Evolutionary conservation across 2,888 invertebrate species (phyloP), one percentile per base, ranked within the genome.

Genomic region (Portevinia maculata): DNA sequence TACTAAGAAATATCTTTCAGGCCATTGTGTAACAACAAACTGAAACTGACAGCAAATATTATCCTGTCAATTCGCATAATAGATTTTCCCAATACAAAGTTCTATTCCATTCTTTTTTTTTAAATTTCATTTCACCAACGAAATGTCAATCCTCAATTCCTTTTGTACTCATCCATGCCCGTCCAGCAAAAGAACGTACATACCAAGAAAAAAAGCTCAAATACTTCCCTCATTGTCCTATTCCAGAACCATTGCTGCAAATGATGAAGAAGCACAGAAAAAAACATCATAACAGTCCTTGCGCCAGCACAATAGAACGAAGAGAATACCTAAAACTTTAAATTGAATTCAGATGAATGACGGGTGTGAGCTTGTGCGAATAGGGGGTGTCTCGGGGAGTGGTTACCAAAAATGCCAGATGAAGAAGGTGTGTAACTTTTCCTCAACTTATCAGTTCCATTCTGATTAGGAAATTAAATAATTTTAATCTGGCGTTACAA

Each of bases 11-110:
- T 71, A 71, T 62, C 57, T 59, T 55, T 55, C 8, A 50, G 39
- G 7, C 34, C 52, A 24, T 53, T 46, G 37, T 34, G 53, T 60
- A 73, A 78, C 78, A 83, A 83, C 65, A 62, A 73, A 65, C 89
- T 89, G 89, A 88, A 89, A 90, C 90, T 89, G 89, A 89, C 89
- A 90, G 89, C 89, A 88, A 89, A 90, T 89, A 89, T 90, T 89
- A 87, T 88, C 86, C 89, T 89, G 90, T 89, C 90, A 90, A 90
- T 89, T 88, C 87, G 87, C 86, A 90, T 89, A 89, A 90, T 90
- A 90, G 88, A 88, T 89, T 89, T 87, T 69, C 60, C 59, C 71
- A 37, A 59, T 55, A 65, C 30, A 71, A 76, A 71, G 52, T 59
- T 50, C 32, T 60, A 17, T 60, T 44, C 30, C 15, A 15, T 52